These are phyloP conservation scores for Strigamia crassipes DNA, from an alignment of 2,888 invertebrate species.

Conservation along the genomic window DNA sequence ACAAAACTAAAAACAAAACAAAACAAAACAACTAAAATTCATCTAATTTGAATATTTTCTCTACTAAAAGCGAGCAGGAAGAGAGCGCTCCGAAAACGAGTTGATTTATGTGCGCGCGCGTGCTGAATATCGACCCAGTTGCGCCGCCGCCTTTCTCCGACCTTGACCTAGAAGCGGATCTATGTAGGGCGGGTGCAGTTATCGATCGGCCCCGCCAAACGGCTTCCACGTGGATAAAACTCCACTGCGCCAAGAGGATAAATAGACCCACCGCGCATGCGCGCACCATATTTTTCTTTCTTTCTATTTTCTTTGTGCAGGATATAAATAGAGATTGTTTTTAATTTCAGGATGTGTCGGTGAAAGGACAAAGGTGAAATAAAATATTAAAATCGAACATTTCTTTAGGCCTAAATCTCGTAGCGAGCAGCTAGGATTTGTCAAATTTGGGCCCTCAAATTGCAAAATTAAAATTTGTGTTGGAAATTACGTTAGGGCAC, in stretches of 20 bases:
- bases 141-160: slow-evolving; percentile 27
- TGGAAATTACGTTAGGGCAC: no score
- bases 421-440: no score
- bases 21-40: no score
- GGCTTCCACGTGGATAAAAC: slow-evolving; percentile 25
- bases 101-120: slow-evolving; percentile 13
- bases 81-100: background rate
- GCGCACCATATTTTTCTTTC: background rate
- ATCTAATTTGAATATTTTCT: no score
- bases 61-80: background rate
- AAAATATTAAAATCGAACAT: no score
- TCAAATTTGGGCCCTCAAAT: no score
- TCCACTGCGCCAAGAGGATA: slow-evolving; percentile 11
- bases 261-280: background rate
- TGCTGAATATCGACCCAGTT: background rate
- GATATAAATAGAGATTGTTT: slow-evolving; percentile 4
- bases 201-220: slow-evolving; percentile 17
- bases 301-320: background rate
- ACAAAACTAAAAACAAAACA: no score
- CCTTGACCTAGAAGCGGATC: slow-evolving; percentile 44
- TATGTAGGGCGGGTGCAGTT: slow-evolving; percentile 43
- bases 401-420: no score
- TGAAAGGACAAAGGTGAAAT: background rate
- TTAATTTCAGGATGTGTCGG: background rate
- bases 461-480: no score